phyloP scores from a whole-genome alignment of 2,797 vertebrate genomes.

The Macropodus opercularis region DNA sequence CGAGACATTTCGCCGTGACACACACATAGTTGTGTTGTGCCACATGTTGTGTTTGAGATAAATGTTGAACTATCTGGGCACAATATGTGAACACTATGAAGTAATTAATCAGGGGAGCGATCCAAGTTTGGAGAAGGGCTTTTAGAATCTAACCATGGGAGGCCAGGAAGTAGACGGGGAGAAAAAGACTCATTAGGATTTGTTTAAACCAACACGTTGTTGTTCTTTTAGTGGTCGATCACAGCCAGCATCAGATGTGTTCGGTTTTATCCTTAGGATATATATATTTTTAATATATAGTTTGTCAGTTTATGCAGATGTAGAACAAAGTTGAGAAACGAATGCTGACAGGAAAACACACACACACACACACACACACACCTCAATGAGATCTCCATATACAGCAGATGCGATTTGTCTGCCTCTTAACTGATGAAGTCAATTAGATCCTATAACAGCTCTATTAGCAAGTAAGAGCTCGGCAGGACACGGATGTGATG shows the following conservation, averaged over 20 bases:
- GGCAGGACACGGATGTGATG: conserved; percentile 46
- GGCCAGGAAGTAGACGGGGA: background rate
- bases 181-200: no score
- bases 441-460: conserved; percentile 66
- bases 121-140: conserved; percentile 25
- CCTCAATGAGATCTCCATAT: conserved; percentile 7
- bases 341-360: background rate
- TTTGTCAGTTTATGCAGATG: no score
- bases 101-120: conserved; percentile 44
- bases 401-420: conserved; percentile 26
- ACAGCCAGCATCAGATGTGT: no score
- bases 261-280: no score
- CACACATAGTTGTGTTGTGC: conserved; percentile 31
- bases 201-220: no score
- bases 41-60: conserved; percentile 42
- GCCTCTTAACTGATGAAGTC: conserved; percentile 65
- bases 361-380: background rate
- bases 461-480: conserved; percentile 57
- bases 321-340: no score
- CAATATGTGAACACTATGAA: conserved; percentile 33
- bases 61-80: conserved; percentile 40
- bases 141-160: conserved; percentile 28
- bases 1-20: conserved; percentile 41
- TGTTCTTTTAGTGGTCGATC: no score
- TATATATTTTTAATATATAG: no score